phyloP scores from a whole-genome alignment of 2,797 vertebrate species.

The Danio jaintianensis region DNA sequence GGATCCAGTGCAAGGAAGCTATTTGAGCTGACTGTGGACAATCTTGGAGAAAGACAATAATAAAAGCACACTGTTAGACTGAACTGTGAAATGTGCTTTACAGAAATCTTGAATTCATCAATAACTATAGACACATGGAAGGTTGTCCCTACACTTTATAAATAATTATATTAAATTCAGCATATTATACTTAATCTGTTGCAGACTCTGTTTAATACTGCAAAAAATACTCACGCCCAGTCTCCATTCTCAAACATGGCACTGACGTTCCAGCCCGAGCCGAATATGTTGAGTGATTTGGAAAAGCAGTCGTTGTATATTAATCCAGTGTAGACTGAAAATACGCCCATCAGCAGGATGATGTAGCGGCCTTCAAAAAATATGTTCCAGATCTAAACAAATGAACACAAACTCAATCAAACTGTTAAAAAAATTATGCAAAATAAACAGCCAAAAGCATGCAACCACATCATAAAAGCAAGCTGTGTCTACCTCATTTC shows the following conservation, averaged over 20 bases:
- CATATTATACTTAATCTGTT: neutral
- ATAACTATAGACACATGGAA: neutral
- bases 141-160: neutral
- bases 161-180: neutral
- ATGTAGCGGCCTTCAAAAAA: slow-evolving; percentile 96
- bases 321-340: slow-evolving; percentile 95
- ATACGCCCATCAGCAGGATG: slow-evolving; percentile 95
- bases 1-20: slow-evolving; percentile 84
- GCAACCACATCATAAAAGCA: neutral
- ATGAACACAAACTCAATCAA: slow-evolving; percentile 13
- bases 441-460: neutral
- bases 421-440: neutral
- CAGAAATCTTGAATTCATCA: neutral
- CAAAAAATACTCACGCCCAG: slow-evolving; percentile 85
- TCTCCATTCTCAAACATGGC: slow-evolving; percentile 79
- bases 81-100: neutral
- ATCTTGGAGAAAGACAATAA: slow-evolving; percentile 53
- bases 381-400: slow-evolving; percentile 87
- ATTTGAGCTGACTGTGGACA: slow-evolving; percentile 41
- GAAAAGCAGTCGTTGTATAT: slow-evolving; percentile 99
- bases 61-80: neutral
- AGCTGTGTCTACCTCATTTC: slow-evolving; percentile 83
- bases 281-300: slow-evolving; percentile 95
- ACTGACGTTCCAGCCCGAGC: slow-evolving; percentile 89
- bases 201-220: neutral